Evolutionary conservation across 1,140 invertebrate species (phyloP).

Genomic region (Drosophila mauritiana): DNA sequence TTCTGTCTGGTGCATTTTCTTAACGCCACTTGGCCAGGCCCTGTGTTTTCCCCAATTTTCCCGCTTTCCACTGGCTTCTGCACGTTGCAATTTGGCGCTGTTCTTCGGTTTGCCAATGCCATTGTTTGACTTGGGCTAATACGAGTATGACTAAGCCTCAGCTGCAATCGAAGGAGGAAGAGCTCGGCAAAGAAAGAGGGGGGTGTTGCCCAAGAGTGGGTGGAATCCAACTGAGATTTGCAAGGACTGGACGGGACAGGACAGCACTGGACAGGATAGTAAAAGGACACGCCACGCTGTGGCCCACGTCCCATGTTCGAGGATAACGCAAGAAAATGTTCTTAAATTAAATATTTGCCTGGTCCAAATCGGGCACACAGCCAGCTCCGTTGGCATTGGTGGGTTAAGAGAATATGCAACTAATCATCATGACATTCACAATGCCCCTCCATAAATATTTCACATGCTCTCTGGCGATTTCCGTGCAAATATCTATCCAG

Average conservation of each 20-base stretch:
- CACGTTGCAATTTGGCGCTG: constrained; percentile 72
- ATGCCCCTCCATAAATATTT: constrained; percentile 72
- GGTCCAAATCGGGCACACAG: constrained; percentile 65
- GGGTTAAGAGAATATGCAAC: constrained; percentile 69
- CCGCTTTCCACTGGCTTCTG: constrained; percentile 33
- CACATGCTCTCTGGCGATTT: constrained; percentile 69
- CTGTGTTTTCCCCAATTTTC: constrained; percentile 23
- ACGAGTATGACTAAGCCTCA: constrained; percentile 66
- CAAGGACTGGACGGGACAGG: constrained; percentile 51
- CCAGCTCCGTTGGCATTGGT: constrained; percentile 19
- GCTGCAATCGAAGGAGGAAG: constrained; percentile 45
- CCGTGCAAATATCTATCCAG: constrained; percentile 66
- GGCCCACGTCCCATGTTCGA: constrained; percentile 44
- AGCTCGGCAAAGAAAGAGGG: neutral
- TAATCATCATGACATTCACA: constrained; percentile 73
- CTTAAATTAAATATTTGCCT: constrained; percentile 77
- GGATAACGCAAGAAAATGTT: constrained; percentile 64
- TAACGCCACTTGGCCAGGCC: constrained; percentile 55
- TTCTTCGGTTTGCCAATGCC: constrained; percentile 70
- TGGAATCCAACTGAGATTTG: constrained; percentile 77
- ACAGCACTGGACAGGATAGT: constrained; percentile 46
- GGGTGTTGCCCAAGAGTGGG: constrained; percentile 8
- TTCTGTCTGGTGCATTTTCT: constrained; percentile 77
- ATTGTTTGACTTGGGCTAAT: constrained; percentile 80
- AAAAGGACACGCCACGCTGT: constrained; percentile 20